phyloP scores from a whole-genome alignment of 2,888 invertebrate species.

The Eugnorisma glareosa region DNA sequence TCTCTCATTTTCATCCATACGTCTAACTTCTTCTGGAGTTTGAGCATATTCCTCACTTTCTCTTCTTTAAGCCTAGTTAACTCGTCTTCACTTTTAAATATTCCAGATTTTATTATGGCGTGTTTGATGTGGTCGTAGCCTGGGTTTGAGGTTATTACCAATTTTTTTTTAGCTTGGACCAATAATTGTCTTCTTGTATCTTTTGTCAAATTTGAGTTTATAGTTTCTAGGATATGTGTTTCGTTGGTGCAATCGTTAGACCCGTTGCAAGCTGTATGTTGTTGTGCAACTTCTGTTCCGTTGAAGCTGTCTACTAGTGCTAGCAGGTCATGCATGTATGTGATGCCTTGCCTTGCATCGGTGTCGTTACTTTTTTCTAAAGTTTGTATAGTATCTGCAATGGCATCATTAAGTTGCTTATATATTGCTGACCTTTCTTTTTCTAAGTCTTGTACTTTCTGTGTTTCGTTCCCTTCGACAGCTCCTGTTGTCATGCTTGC shows the following conservation, averaged over 20 bases:
- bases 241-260: conserved; percentile 13
- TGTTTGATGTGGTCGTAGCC: conserved; percentile 38
- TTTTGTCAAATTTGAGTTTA: background rate
- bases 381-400: conserved; percentile 33
- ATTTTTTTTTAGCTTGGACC: background rate
- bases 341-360: conserved; percentile 35
- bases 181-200: conserved; percentile 11
- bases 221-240: background rate
- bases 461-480: background rate
- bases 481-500: background rate
- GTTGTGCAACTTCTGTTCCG: conserved; percentile 19
- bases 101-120: background rate
- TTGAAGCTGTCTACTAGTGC: conserved; percentile 26
- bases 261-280: background rate
- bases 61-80: background rate
- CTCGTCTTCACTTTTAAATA: background rate
- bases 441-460: conserved; percentile 29
- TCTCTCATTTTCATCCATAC: conserved; percentile 40
- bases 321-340: conserved; percentile 36
- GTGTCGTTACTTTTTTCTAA: conserved; percentile 37
- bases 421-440: conserved; percentile 32
- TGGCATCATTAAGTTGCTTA: conserved; percentile 33
- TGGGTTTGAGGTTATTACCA: no score
- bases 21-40: conserved; percentile 36
- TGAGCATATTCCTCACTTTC: conserved; percentile 13